Conservation (phyloP, 2,888 invertebrate species). For the Rhaphigaster nebulosa region DNA sequence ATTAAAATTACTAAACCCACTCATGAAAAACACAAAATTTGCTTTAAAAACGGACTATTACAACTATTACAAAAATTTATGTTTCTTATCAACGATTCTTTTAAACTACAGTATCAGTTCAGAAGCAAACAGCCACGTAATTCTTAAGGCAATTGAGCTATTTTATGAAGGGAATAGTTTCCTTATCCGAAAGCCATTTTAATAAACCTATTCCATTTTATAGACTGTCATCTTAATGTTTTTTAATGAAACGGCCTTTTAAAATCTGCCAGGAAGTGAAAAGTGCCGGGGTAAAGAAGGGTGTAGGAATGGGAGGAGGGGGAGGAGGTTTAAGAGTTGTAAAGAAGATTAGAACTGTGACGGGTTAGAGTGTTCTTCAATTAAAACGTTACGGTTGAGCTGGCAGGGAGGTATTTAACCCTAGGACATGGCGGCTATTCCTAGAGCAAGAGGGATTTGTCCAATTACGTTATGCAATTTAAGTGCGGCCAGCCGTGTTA, state of each 20-base stretch:
- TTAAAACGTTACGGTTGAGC: constrained; percentile 43
- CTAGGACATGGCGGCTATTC: not conserved
- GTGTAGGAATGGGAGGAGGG: not conserved
- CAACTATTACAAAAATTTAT: too few relatives aligned
- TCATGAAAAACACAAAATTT: too few relatives aligned
- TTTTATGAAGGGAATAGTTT: not conserved
- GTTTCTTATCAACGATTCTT: too few relatives aligned
- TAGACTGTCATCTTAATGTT: not conserved
- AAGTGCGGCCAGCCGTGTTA: constrained; percentile 24
- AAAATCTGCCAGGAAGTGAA: too few relatives aligned
- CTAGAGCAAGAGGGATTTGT: constrained; percentile 29
- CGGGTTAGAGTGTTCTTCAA: constrained; percentile 29
- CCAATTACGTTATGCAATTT: constrained; percentile 46
- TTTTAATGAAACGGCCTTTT: not conserved
- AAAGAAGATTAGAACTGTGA: constrained; percentile 43
- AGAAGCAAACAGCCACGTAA: not conserved
- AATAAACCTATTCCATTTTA: not conserved
- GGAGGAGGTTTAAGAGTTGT: not conserved
- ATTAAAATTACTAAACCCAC: too few relatives aligned
- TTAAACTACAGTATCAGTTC: not conserved
- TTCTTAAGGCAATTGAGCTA: not conserved
- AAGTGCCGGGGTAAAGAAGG: not conserved
- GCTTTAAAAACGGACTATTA: too few relatives aligned
- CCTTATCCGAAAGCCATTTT: not conserved
- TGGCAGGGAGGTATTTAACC: constrained; percentile 34